Evolutionary conservation across 2,113 vertebrate genomes (phyloP), one percentile per base, ranked within the genome.

Genomic region (Anarrhichthys ocellatus): DNA sequence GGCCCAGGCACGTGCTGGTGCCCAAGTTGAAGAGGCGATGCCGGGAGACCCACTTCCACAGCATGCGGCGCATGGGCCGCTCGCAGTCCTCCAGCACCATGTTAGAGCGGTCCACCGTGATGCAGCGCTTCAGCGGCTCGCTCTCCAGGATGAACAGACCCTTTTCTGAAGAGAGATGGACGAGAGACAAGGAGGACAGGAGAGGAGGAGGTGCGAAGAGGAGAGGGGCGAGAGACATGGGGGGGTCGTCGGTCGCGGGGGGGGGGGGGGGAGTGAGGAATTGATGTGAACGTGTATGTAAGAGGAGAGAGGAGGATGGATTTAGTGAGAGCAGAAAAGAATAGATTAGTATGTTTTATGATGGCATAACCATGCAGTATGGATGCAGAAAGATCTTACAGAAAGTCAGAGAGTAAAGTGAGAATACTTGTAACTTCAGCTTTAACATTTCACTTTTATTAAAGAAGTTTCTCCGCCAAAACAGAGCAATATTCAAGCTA

Each of bases 31-130:
- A 98, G 29, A 99, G 97, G 6, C 88, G 96, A 67, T 88, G 95
- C 20, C 94, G 94, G 52, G 98, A 97, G 3, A 96, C 97, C 98
- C 98, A 99, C 92, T 97, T 99, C 98, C 98, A 99, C 4, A 98
- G 87, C 97, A 97, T 96, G 77, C 89, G 40, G 11, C 94, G 81
- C 1, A 96, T 96, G 6, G 94, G 93, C 9, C 67, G 92, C 50
- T 91, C 9, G 0, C 98, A 99, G 78, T 95, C 95, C 82, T 96
- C 94, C 85, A 99, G 87, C 71, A 94, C 92, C 81, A 98, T 90
- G 58, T 91, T 91, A 3, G 82, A 92, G 40, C 83, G 84, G 22
- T 93, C 93, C 14, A 89, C 95, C 20, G 92, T 90, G 81, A 98
- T 89, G 78, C 98, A 98, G 71, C 93, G 93, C 46, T 95, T 90